A percentile compares a stretch with the other conserved stretches of the same genome.
These are phyloP conservation scores for Antechinus flavipes DNA, from an alignment of 2,113 vertebrate genomes.

Conservation along the genomic window DNA sequence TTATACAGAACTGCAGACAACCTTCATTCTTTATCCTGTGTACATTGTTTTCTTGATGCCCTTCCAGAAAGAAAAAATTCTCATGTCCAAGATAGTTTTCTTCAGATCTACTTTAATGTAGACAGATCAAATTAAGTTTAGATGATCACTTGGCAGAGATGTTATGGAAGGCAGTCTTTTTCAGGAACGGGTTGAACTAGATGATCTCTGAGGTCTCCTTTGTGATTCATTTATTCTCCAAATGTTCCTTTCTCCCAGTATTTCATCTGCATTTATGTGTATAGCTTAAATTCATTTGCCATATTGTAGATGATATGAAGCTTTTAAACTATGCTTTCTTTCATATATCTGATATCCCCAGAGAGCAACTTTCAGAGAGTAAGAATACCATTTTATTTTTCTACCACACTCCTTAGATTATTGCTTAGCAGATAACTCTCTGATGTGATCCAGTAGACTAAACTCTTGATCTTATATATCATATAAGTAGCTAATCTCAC, in stretches of 20 bases:
- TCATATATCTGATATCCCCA: background rate
- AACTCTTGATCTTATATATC: background rate
- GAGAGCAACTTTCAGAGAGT: background rate
- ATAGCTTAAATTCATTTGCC: background rate
- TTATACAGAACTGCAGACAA: background rate
- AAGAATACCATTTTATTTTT: background rate
- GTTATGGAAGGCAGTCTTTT: background rate
- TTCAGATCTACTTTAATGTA: background rate
- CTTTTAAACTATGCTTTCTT: background rate
- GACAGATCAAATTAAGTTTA: background rate
- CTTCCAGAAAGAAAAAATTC: background rate
- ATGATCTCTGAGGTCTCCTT: background rate
- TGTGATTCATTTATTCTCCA: background rate
- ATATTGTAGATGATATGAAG: background rate
- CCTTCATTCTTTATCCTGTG: background rate
- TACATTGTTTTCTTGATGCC: background rate
- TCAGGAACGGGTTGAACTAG: background rate
- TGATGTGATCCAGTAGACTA: background rate
- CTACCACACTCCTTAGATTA: background rate
- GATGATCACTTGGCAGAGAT: background rate
- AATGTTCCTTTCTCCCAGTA: background rate
- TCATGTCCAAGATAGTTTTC: background rate
- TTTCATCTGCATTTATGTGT: background rate
- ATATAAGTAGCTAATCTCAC: background rate
- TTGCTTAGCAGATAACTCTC: background rate